Evolutionary conservation across 2,113 vertebrate species (phyloP).

Genomic region (Puffinus mauretanicus): DNA sequence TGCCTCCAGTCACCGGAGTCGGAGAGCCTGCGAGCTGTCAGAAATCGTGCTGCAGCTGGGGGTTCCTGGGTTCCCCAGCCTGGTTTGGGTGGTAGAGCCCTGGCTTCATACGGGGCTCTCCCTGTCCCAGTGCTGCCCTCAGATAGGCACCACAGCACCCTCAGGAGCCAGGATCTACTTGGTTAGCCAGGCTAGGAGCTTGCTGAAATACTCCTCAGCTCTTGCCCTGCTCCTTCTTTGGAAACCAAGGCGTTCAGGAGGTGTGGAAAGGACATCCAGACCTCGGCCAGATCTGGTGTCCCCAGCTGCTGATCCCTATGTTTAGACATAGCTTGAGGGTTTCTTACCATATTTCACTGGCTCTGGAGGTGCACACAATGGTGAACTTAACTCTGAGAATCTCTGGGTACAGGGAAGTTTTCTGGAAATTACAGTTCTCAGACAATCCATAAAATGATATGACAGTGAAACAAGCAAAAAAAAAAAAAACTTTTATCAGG

Average conservation of each 20-base stretch:
- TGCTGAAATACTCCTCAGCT: background rate
- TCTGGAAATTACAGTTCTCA: background rate
- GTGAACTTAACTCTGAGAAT: background rate
- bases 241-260: background rate
- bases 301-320: background rate
- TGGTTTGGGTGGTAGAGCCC: background rate
- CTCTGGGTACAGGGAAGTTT: background rate
- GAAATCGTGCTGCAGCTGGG: background rate
- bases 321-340: background rate
- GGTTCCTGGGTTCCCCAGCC: background rate
- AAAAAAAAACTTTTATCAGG: background rate
- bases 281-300: rapidly evolving
- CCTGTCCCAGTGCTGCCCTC: background rate
- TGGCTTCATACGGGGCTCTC: rapidly evolving
- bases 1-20: rapidly evolving
- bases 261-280: background rate
- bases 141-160: background rate
- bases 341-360: background rate
- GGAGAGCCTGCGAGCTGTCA: rapidly evolving
- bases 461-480: background rate
- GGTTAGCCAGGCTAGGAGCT: background rate
- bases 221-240: background rate
- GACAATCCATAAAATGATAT: background rate
- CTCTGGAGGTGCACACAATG: rapidly evolving
- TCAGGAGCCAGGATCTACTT: background rate